Percentiles rank a stretch among this genome's conserved stretches.
These are phyloP conservation scores for Cricetomys ansorgei DNA, from an alignment of 2,113 vertebrate genomes.

Conservation along the genomic window DNA sequence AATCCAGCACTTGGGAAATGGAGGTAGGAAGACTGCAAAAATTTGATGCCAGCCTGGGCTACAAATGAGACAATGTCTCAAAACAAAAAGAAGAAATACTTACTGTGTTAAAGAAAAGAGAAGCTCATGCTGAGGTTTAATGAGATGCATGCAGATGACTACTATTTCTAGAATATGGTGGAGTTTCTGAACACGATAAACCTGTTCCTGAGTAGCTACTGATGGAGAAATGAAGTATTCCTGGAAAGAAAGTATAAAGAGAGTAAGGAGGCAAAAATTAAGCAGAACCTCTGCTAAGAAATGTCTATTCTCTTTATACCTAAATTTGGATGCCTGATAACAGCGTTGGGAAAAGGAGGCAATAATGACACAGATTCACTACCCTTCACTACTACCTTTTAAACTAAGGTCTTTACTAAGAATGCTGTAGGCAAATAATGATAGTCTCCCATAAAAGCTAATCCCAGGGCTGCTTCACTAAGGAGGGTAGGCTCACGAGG, in stretches of 20 bases:
- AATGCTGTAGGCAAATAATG: not conserved
- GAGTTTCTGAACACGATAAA: conserved; percentile 93
- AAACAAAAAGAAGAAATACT: conserved; percentile 61
- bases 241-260: conserved; percentile 79
- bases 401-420: not conserved
- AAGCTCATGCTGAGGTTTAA: conserved; percentile 93
- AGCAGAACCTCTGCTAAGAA: not conserved
- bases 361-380: not conserved
- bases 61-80: not conserved
- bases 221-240: conserved; percentile 93
- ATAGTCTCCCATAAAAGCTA: not conserved
- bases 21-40: not conserved
- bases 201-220: conserved; percentile 93
- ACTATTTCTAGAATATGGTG: conserved; percentile 96
- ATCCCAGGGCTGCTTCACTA: not conserved
- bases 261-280: conserved; percentile 4
- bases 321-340: not conserved
- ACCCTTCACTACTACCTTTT: not conserved
- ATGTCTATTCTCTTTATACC: not conserved
- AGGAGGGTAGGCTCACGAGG: not conserved
- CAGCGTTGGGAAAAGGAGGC: fast-evolving
- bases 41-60: not conserved
- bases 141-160: conserved; percentile 91
- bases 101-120: conserved; percentile 96
- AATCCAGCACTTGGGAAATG: not conserved